Evolutionary conservation across 2,113 vertebrate species (phyloP).

Genomic region (Geothlypis trichas): DNA sequence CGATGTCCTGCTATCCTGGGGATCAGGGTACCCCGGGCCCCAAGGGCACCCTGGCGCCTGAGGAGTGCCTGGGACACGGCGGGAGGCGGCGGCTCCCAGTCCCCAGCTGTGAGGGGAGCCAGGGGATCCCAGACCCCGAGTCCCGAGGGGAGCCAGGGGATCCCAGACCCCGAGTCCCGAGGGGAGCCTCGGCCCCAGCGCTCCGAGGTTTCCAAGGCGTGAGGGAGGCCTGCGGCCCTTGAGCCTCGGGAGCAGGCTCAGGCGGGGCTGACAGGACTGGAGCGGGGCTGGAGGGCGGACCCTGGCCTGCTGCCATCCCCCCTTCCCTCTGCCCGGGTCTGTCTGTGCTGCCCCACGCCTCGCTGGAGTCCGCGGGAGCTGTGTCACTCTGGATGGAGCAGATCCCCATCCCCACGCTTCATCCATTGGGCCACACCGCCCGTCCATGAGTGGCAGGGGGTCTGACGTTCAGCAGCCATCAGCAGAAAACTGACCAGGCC

Average conservation of each 20-base stretch:
- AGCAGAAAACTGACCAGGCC: neutral
- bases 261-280: neutral
- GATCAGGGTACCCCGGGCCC: neutral
- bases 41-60: neutral
- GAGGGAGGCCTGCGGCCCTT: neutral
- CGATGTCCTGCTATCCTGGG: neutral
- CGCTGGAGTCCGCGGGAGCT: neutral
- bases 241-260: neutral
- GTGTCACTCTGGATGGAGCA: accelerated
- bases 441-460: accelerated
- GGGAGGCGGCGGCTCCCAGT: accelerated
- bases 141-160: neutral
- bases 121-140: neutral
- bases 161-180: neutral
- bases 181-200: neutral
- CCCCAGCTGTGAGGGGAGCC: neutral
- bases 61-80: accelerated
- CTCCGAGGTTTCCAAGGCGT: accelerated
- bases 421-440: accelerated
- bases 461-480: neutral
- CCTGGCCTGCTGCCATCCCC: neutral
- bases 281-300: neutral
- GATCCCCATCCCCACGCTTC: accelerated
- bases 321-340: accelerated
- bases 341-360: neutral